Percentiles rank a stretch among this genome's conserved stretches.
Evolutionary conservation across 2,797 vertebrate genomes (phyloP).

Genomic region (Sarcoramphus papa): DNA sequence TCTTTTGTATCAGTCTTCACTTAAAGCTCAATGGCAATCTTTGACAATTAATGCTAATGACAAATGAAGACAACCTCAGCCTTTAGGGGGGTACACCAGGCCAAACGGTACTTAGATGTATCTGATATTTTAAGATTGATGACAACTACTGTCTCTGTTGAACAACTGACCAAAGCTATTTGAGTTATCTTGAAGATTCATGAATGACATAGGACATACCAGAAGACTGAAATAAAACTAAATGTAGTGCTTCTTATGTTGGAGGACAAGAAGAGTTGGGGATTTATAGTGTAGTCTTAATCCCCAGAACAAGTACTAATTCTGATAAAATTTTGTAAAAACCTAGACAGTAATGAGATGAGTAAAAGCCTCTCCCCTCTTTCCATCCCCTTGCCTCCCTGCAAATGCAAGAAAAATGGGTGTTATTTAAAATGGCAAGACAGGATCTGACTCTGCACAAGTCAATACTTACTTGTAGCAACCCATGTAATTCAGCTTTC

Average conservation of each 20-base stretch:
- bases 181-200: neutral
- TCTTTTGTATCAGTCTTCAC: neutral
- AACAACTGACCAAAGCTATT: neutral
- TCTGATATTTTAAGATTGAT: neutral
- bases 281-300: neutral
- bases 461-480: neutral
- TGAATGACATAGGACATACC: neutral
- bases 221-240: neutral
- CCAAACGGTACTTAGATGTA: neutral
- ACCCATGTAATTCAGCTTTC: neutral
- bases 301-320: neutral
- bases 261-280: neutral
- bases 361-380: neutral
- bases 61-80: neutral
- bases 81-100: neutral
- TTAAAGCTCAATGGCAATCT: neutral
- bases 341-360: neutral
- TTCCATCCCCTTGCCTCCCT: neutral
- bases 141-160: neutral
- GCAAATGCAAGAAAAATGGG: neutral
- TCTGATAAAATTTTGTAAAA: neutral
- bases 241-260: neutral
- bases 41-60: neutral
- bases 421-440: neutral
- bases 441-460: neutral